Conservation (phyloP, 2,113 vertebrate species). For the Thalassoma bifasciatum region DNA sequence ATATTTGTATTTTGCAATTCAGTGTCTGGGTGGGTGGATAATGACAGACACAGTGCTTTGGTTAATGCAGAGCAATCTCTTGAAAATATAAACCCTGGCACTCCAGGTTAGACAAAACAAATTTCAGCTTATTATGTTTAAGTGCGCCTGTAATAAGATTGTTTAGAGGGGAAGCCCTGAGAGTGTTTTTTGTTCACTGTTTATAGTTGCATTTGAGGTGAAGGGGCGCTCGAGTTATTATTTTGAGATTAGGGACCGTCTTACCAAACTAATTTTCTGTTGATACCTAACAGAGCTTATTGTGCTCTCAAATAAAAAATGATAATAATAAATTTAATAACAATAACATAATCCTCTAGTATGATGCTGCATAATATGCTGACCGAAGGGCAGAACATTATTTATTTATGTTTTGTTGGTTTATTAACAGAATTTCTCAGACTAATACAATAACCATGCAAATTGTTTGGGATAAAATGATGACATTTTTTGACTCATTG, state of each 20-base stretch:
- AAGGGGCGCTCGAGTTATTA: neutral
- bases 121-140: constrained; percentile 31
- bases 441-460: neutral
- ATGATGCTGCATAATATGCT: neutral
- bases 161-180: constrained; percentile 2
- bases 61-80: constrained; percentile 30
- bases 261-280: neutral
- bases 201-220: neutral
- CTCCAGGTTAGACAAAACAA: constrained; percentile 30
- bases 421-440: neutral
- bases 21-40: constrained; percentile 55
- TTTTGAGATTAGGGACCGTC: constrained; percentile 1
- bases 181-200: neutral
- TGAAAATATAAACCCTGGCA: constrained; percentile 29
- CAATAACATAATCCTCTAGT: neutral
- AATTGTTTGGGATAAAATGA: neutral
- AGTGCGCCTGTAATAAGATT: constrained; percentile 34
- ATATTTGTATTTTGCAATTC: constrained; percentile 43
- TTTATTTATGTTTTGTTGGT: neutral
- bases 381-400: neutral
- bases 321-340: too few species aligned
- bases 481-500: too few species aligned
- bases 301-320: neutral
- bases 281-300: neutral
- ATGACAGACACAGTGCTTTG: constrained; percentile 18